Conservation (phyloP, 53 echinoderm and acorn worm species). For the Temnopleurus reevesii region DNA sequence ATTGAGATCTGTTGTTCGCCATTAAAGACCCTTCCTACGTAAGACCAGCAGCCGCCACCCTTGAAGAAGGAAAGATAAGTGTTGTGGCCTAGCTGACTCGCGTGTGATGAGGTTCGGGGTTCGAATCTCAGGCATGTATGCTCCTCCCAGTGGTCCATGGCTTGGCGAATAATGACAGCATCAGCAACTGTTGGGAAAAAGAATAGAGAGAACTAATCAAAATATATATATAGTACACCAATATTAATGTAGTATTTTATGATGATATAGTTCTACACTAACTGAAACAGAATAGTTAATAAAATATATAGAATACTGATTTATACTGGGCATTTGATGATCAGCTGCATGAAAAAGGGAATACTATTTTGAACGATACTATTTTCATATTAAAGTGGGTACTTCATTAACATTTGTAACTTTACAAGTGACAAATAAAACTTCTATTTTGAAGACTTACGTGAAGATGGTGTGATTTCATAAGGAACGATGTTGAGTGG, state of each 20-base stretch:
- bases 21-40: slow-evolving; percentile 36
- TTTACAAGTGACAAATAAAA: too few species aligned
- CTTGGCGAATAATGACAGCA: slow-evolving; percentile 30
- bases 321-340: too few species aligned
- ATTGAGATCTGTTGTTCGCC: slow-evolving; percentile 61
- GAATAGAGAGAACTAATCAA: too few species aligned
- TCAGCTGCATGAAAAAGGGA: too few species aligned
- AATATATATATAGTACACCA: too few species aligned
- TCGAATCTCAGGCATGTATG: slow-evolving; percentile 63
- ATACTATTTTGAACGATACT: too few species aligned
- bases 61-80: slow-evolving; percentile 57
- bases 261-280: too few species aligned
- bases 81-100: slow-evolving; percentile 24
- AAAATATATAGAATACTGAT: too few species aligned
- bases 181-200: slow-evolving; percentile 57
- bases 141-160: slow-evolving; percentile 60
- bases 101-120: slow-evolving; percentile 7
- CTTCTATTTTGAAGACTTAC: slow-evolving; percentile 27
- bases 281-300: too few species aligned
- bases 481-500: slow-evolving; percentile 53
- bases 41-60: slow-evolving; percentile 67
- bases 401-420: too few species aligned
- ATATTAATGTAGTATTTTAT: too few species aligned
- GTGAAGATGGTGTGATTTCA: slow-evolving; percentile 46
- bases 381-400: too few species aligned